These are phyloP conservation scores for Pelmatolapia mariae DNA, from an alignment of 2,113 vertebrate species.

Conservation along the genomic window DNA sequence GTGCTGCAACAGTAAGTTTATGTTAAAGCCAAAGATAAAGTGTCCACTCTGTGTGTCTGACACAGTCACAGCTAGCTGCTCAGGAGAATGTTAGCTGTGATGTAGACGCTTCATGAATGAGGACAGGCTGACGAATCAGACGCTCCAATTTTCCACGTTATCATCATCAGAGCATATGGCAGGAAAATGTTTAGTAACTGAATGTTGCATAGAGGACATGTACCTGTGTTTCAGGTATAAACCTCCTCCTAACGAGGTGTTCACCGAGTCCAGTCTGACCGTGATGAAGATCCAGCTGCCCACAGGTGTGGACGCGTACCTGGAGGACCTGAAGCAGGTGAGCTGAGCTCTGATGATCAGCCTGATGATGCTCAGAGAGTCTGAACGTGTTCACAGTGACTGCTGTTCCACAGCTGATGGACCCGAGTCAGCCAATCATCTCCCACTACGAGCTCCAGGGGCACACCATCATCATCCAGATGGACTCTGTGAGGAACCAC, in stretches of 20 bases:
- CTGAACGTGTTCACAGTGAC: not conserved
- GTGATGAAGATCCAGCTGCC: slow-evolving; percentile 90
- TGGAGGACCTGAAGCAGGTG: slow-evolving; percentile 81
- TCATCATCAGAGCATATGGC: not conserved
- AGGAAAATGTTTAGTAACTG: not conserved
- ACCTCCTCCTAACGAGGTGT: slow-evolving; percentile 54
- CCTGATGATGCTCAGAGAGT: not conserved
- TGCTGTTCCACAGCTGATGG: slow-evolving; percentile 71
- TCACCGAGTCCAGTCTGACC: slow-evolving; percentile 71
- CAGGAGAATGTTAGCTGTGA: not conserved
- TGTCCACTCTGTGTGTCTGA: not conserved
- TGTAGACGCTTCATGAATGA: not conserved
- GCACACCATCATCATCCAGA: slow-evolving; percentile 76
- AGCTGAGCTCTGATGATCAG: not conserved
- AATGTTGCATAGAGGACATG: not conserved
- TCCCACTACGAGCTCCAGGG: slow-evolving; percentile 79
- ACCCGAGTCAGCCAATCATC: slow-evolving; percentile 71
- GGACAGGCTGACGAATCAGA: not conserved
- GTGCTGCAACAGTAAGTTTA: not conserved
- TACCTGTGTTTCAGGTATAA: slow-evolving; percentile 74
- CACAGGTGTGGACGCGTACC: slow-evolving; percentile 75
- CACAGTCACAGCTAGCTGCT: not conserved
- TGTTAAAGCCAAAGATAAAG: not conserved
- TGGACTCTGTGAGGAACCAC: slow-evolving; percentile 74
- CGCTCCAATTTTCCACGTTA: not conserved